Evolutionary conservation across 2,797 vertebrate species (phyloP).

Genomic region (Ptychadena robeensis): DNA sequence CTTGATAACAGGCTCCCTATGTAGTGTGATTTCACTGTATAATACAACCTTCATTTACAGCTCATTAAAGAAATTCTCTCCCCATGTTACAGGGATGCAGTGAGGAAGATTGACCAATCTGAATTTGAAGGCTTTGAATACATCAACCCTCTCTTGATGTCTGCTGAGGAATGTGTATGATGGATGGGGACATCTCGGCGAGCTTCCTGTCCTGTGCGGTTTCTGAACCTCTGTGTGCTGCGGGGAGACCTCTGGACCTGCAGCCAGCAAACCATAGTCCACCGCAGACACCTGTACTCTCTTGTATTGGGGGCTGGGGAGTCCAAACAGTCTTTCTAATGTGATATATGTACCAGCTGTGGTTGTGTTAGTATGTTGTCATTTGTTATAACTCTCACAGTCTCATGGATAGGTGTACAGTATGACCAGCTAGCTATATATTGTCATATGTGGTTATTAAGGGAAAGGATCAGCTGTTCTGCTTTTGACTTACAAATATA

Average conservation of each 20-base stretch:
- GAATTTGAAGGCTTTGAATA: slow-evolving; percentile 99
- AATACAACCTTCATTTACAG: slow-evolving; percentile 15
- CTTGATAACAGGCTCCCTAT: slow-evolving; percentile 19
- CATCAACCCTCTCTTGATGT: slow-evolving; percentile 98
- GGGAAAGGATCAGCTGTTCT: neutral
- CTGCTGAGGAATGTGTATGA: slow-evolving; percentile 96
- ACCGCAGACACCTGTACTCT: slow-evolving; percentile 3
- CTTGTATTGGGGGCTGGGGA: slow-evolving; percentile 23
- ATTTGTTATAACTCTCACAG: neutral
- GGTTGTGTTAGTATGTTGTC: neutral
- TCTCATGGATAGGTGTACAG: neutral
- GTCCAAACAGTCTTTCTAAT: slow-evolving; percentile 23
- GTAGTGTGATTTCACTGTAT: slow-evolving; percentile 15
- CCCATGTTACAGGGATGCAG: slow-evolving; percentile 82
- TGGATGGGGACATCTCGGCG: slow-evolving; percentile 64
- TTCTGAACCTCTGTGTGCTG: slow-evolving; percentile 64
- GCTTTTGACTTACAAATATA: neutral
- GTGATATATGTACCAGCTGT: slow-evolving; percentile 25
- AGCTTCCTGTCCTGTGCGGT: slow-evolving; percentile 63
- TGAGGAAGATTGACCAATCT: slow-evolving; percentile 98
- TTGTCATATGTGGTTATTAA: neutral
- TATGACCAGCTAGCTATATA: neutral
- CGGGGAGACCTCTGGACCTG: slow-evolving; percentile 53
- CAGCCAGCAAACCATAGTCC: slow-evolving; percentile 14
- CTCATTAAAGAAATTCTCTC: slow-evolving; percentile 58